Base-by-base conservation (phyloP, 2,797 vertebrate genomes). In the Tauraco hartlaubi region DNA sequence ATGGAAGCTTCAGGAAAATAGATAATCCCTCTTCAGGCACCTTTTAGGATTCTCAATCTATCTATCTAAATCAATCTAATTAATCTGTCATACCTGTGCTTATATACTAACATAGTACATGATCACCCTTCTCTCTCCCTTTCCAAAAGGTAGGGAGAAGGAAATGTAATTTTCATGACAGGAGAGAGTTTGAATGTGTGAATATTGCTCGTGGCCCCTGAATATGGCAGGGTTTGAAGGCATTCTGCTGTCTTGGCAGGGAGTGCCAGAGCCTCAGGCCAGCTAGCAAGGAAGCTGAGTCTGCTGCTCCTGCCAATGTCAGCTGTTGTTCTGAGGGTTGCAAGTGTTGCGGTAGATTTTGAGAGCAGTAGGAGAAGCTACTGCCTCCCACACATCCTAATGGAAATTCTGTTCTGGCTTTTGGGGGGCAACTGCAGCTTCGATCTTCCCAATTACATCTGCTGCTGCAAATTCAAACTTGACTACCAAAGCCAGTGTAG, bases 241-340 rank as follows among this genome's bases (percentile, higher is more conserved):
- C 96, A 91, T 96, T 97, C 92, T 96, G 96, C 80, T 90, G 20
- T 26, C 52, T 92, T 95, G 96, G 95, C 95, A 92, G 67, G 31
- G 55, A 91, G 83, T 3, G 0, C 31, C 41, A 66, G 67, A 92
- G 94, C 91, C 92, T 63, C 43, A 28, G 90, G 95, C 94, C 94
- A 96, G 90, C 82, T 84, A 92, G 83, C 3, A 2, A 92, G 77
- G 64, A 86, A 95, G 92, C 85, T 7, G 83, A 88, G n/a, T 88
- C 44, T 77, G 79, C 33, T 33, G 73, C 76, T 92, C 44, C 76
- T 95, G 91, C 90, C 95, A 94, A 78, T 56, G 79, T 97, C 95
- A 96, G 94, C 94, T 94, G 79, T 86, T 94, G 75, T 94, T 95
- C 85, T 35, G 69, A 88, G 83, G 48, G 82, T 9, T 92, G 29